Evolutionary conservation across 53 echinoderm and acorn worm species (phyloP), one percentile per base, ranked within the genome.

Genomic region (Luidia sarsii): DNA sequence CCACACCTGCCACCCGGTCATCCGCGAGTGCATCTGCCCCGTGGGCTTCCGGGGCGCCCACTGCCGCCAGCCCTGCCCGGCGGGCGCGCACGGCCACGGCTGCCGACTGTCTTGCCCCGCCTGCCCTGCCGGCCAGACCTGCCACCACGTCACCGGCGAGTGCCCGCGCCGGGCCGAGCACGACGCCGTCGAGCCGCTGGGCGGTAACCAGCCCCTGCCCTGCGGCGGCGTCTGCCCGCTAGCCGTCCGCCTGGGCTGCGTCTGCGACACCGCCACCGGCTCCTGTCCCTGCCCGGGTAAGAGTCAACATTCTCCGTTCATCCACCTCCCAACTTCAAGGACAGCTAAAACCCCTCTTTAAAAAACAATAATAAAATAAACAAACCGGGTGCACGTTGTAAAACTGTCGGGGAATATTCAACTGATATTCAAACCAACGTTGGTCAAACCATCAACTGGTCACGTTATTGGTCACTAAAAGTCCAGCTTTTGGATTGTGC

Each of bases 111-210:
- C 38, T 7, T 59, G 70, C 62, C 61, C 70, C 10, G 4, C 51
- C 2, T 72, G 84, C 53, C 72, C 72, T 0, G 54, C 38, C 1
- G 72, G 65, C 28, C 88, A 54, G n/a, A 25, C 68, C 21, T 92
- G 92, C 68, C 75, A 92, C 29, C 85, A 88, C 68, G 85, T 92
- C 48, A 92, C 88, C 28, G 92, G 92, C 2, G 69, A 60, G 55
- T 86, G 87, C 70, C 62, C 70, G 3, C 60, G 41, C 31, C 53
- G 27, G 28, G 55, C 21, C 15, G 57, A 29, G 8, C 61, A 80
- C 5, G 66, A 81, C 18, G 67, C 61, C 31, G 61, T 46, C 9
- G 53, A 71, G 7, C 15, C 28, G 2, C 35, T 52, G 8, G 64
- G 43, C 16, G 65, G 37, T 24, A 73, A 32, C 16, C 64, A 39